Evolutionary conservation across 2,888 invertebrate genomes (phyloP), one percentile per base, ranked within the genome.

Genomic region (Erynnis tages): DNA sequence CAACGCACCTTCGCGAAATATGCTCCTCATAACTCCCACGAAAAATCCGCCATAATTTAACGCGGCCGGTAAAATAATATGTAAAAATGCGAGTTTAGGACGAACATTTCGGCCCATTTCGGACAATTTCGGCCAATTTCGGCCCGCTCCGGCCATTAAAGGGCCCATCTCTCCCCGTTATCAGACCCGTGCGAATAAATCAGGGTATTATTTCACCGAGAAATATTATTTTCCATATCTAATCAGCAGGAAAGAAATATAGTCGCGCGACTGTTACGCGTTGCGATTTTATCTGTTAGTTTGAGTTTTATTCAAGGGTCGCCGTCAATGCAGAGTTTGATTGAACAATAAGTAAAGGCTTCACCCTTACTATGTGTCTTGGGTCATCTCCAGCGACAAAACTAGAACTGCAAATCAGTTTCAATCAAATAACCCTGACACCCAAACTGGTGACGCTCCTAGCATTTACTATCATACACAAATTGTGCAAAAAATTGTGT

Each of bases 141-240:
- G 75, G 69, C 73, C 77, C 71, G 68, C 66, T 71, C 71, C 70
- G 65, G 69, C 79, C 78, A 79, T 84, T 82, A 83, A 58, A 65
- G 73, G 68, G 72, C 73, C 74, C 79, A 80, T 82, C 84, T 72
- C 71, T 72, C 69, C 59, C 74, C 79, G 78, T 79, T 85, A 85
- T 86, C 86, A 80, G 66, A 70, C 75, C 71, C 71, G 67, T 67
- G 66, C 68, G 72, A 76, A 86, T 87, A 84, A 83, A 86, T 86
- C 82, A 81, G 71, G 76, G 73, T 82, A 81, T 82, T 83, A 82
- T 83, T 82, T 79, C 77, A 68, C 73, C 71, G 73, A 73, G 68
- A 77, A 76, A 81, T 82, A 83, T 82, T 80, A 80, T 80, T 82
- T 74, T 76, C 76, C 81, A 77, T 85, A 86, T 84, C 83, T 85